Percentiles rank a stretch among this genome's conserved stretches.
phyloP scores from a whole-genome alignment of 2,797 vertebrate genomes.

The Threskiornis aethiopicus region DNA sequence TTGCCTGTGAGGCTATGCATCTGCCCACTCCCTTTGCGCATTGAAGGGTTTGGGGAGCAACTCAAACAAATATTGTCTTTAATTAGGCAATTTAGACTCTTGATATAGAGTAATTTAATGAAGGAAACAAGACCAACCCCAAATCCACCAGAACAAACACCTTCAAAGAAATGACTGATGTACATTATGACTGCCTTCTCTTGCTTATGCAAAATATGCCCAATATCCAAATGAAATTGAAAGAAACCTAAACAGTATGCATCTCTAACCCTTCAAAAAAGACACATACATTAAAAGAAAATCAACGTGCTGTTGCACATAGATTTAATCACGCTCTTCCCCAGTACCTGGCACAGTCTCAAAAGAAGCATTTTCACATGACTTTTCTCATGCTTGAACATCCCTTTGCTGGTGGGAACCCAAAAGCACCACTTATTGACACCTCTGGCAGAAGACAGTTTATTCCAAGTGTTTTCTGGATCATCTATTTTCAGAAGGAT shows the following conservation, averaged over 20 bases:
- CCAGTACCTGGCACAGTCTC: neutral
- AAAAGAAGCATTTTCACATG: neutral
- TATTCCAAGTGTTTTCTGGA: neutral
- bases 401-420: neutral
- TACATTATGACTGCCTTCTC: neutral
- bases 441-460: neutral
- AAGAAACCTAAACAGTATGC: neutral
- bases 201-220: neutral
- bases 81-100: neutral
- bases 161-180: neutral
- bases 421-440: neutral
- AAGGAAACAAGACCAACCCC: neutral
- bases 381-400: neutral
- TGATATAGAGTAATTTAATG: neutral
- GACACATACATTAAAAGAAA: neutral
- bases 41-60: neutral
- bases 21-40: neutral
- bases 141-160: neutral
- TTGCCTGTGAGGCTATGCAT: neutral
- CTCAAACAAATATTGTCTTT: neutral
- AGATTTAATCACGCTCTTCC: neutral
- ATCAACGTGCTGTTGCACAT: rapidly evolving
- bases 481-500: neutral
- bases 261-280: neutral
- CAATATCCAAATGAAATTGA: neutral